A percentile compares a stretch with the other conserved stretches of the same genome.
phyloP scores from a whole-genome alignment of 2,888 invertebrate species.

The Tetranychus piercei region DNA sequence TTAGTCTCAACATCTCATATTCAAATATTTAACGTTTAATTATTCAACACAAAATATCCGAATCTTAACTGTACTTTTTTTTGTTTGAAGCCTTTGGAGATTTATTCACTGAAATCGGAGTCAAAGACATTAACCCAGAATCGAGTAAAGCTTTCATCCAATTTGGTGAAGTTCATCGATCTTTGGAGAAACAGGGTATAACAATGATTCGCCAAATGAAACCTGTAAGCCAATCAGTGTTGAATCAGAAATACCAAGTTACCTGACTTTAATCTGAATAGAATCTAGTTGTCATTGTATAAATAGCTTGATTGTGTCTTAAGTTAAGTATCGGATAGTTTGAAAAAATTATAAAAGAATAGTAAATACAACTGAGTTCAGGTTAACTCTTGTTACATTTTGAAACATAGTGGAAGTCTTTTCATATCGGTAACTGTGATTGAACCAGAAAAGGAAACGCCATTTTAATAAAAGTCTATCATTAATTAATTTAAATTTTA shows the following conservation, averaged over 20 bases:
- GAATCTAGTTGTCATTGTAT: too few species aligned
- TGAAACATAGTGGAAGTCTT: too few species aligned
- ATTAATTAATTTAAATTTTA: neutral
- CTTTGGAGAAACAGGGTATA: slow-evolving; percentile 72
- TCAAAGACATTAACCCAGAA: slow-evolving; percentile 78
- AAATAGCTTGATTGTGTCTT: too few species aligned
- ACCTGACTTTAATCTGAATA: too few species aligned
- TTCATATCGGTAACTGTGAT: too few species aligned
- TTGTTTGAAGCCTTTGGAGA: slow-evolving; percentile 56
- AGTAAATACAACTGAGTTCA: too few species aligned
- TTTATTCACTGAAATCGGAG: slow-evolving; percentile 80
- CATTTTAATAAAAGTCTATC: neutral
- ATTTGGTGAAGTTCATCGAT: slow-evolving; percentile 82
- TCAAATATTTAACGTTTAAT: neutral
- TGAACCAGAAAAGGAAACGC: too few species aligned
- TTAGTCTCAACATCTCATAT: neutral
- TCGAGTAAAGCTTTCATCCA: slow-evolving; percentile 86
- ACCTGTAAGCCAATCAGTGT: slow-evolving; percentile 44
- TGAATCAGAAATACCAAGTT: too few species aligned
- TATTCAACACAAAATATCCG: neutral
- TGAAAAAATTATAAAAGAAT: too few species aligned
- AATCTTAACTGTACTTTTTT: neutral
- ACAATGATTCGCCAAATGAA: slow-evolving; percentile 73
- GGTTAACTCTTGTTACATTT: too few species aligned
- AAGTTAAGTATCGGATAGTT: too few species aligned